Conservation (phyloP, 1,140 invertebrate genomes). For the Cylas formicarius region DNA sequence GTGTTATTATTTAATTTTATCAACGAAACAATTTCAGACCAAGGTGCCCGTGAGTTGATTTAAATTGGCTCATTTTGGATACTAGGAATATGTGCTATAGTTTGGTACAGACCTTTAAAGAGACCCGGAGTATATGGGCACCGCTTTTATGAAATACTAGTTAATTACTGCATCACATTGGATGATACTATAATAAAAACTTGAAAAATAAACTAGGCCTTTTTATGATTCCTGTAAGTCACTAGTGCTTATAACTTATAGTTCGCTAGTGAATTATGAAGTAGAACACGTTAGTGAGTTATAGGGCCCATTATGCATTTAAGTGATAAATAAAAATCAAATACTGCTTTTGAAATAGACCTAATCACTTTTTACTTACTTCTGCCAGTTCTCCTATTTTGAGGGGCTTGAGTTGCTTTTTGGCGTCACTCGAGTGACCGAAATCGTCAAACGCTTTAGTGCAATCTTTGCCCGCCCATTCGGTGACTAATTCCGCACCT, state of each 20-base stretch:
- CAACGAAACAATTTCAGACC: too few species aligned
- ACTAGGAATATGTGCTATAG: too few species aligned
- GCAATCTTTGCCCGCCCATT: constrained; percentile 57
- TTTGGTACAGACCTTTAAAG: too few species aligned
- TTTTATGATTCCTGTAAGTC: neutral
- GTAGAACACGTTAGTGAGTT: neutral
- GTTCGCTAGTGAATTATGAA: neutral
- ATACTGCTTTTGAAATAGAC: neutral
- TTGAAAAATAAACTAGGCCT: neutral
- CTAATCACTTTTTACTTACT: constrained; percentile 30
- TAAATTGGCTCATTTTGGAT: too few species aligned
- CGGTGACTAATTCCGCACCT: constrained; percentile 51
- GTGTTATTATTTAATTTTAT: too few species aligned
- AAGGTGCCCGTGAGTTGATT: too few species aligned
- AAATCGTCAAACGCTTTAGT: constrained; percentile 56
- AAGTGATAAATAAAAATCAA: neutral
- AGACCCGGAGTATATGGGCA: too few species aligned
- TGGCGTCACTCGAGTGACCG: constrained; percentile 58
- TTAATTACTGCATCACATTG: too few species aligned
- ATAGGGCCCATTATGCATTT: neutral
- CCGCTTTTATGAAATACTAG: too few species aligned
- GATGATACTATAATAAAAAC: neutral
- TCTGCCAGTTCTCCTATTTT: constrained; percentile 60
- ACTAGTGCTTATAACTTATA: neutral
- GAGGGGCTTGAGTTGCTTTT: constrained; percentile 47